These are phyloP conservation scores for Dendrocincla tyrannina DNA, from an alignment of 2,797 vertebrate genomes.

Conservation along the genomic window DNA sequence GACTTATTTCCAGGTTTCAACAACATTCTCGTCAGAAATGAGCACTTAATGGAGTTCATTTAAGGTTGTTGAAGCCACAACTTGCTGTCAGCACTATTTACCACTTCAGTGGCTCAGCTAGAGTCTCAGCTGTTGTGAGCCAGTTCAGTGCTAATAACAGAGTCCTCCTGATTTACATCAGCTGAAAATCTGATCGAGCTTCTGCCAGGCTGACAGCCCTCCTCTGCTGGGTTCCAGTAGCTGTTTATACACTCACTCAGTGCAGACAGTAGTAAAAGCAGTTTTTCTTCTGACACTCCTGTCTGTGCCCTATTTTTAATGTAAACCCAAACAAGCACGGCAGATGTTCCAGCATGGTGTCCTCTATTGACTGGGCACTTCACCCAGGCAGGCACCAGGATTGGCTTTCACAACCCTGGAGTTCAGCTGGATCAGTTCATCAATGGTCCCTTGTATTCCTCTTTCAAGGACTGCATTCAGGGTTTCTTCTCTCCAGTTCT, in stretches of 20 bases:
- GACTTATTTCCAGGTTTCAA: constrained; percentile 68
- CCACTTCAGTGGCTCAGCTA: constrained; percentile 68
- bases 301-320: constrained; percentile 31
- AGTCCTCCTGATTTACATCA: constrained; percentile 67
- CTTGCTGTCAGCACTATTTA: constrained; percentile 69
- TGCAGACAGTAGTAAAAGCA: constrained; percentile 37
- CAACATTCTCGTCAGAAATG: constrained; percentile 65
- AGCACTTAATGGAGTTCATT: constrained; percentile 68
- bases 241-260: neutral
- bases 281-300: constrained; percentile 38
- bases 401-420: rapidly evolving
- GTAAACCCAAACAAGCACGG: neutral
- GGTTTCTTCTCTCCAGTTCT: neutral
- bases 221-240: constrained; percentile 65
- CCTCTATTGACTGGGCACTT: neutral
- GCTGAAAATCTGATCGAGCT: constrained; percentile 54
- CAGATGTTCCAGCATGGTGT: neutral
- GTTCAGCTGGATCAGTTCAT: neutral
- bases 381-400: neutral
- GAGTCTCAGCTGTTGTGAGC: constrained; percentile 57
- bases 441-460: neutral
- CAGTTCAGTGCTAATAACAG: constrained; percentile 42
- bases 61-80: constrained; percentile 68
- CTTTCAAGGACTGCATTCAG: neutral
- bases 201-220: constrained; percentile 66